Conservation (phyloP, 1,140 invertebrate genomes). For the Drosophila littoralis region DNA sequence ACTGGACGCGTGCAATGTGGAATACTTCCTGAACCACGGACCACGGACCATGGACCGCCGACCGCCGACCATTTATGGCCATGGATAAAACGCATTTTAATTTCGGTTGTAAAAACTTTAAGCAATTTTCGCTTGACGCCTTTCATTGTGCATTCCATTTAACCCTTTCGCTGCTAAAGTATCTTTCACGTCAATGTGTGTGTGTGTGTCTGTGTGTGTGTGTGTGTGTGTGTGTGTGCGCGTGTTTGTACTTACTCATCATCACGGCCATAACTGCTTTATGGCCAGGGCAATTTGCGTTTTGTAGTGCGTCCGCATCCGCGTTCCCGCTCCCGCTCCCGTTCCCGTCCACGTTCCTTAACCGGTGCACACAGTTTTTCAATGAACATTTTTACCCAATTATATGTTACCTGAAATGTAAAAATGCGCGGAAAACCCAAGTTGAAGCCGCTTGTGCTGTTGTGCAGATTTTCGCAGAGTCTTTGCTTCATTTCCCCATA, state of each 20-base stretch:
- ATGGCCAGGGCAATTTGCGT: constrained; percentile 40
- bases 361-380: constrained; percentile 48
- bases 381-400: constrained; percentile 64
- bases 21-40: constrained; percentile 63
- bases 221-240: constrained; percentile 7
- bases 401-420: constrained; percentile 59
- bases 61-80: constrained; percentile 56
- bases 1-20: constrained; percentile 60
- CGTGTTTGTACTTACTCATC: constrained; percentile 58
- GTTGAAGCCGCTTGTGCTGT: constrained; percentile 5
- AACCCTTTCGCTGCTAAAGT: constrained; percentile 72
- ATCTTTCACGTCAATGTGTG: constrained; percentile 23
- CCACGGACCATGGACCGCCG: constrained; percentile 15
- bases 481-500: background rate
- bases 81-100: constrained; percentile 77
- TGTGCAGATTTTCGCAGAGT: background rate
- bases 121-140: constrained; percentile 64
- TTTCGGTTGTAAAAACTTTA: constrained; percentile 72
- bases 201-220: constrained; percentile 7
- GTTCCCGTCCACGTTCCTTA: background rate
- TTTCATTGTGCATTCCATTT: constrained; percentile 69
- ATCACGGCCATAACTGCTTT: constrained; percentile 61
- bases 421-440: constrained; percentile 55
- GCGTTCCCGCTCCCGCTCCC: background rate
- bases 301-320: constrained; percentile 2